Conservation (phyloP, 1,140 invertebrate species). For the Harpegnathos saltator region DNA sequence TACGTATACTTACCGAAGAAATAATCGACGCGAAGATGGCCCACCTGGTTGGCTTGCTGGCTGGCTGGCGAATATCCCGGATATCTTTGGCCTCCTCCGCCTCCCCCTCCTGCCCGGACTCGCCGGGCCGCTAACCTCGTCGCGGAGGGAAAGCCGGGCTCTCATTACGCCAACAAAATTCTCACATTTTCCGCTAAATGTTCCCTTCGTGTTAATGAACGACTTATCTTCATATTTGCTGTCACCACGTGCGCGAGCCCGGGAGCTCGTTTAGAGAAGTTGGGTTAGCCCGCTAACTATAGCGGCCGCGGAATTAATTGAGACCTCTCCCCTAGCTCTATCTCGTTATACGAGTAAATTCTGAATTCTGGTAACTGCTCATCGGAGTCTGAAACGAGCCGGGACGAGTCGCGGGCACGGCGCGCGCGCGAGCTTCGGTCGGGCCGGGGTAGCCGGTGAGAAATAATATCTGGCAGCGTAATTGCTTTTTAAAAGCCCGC, state of each 20-base stretch:
- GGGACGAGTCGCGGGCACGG: conserved; percentile 11
- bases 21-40: background rate
- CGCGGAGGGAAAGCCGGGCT: conserved; percentile 34
- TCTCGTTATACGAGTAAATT: conserved; percentile 73
- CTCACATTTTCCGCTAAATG: conserved; percentile 72
- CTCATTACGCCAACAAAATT: conserved; percentile 70
- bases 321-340: conserved; percentile 57
- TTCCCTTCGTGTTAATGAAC: conserved; percentile 74
- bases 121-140: conserved; percentile 2
- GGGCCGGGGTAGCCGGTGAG: conserved; percentile 6
- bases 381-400: conserved; percentile 61
- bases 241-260: conserved; percentile 58
- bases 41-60: background rate
- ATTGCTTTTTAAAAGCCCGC: conserved; percentile 48
- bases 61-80: conserved; percentile 28
- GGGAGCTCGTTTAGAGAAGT: conserved; percentile 71
- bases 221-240: conserved; percentile 76
- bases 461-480: conserved; percentile 48
- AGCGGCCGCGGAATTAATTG: conserved; percentile 68
- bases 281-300: conserved; percentile 62
- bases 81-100: conserved; percentile 1
- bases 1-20: conserved; percentile 25
- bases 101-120: background rate
- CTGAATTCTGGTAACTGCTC: conserved; percentile 60
- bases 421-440: background rate